Conservation (phyloP, 1,140 invertebrate species). For the Sesamia nonagrioides region DNA sequence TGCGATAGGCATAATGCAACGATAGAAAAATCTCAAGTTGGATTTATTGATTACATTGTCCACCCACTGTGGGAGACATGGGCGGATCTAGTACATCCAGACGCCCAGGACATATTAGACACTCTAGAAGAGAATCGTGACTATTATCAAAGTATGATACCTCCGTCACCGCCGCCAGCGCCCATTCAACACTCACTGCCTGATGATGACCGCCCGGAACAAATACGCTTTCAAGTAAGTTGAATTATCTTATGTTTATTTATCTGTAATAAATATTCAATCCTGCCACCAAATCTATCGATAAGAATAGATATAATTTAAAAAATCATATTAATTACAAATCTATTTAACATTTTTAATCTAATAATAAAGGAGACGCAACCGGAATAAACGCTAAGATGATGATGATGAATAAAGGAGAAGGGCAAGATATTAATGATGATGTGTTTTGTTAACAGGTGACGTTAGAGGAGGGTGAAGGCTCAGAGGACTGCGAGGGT, state of each 20-base stretch:
- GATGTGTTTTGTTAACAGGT: conserved; percentile 88
- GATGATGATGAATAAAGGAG: background rate
- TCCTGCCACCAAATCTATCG: no score
- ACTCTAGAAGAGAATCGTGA: conserved; percentile 99
- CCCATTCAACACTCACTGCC: conserved; percentile 84
- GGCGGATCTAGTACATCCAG: conserved; percentile 99
- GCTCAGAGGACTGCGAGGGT: conserved; percentile 89
- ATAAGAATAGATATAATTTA: no score
- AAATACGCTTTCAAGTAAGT: conserved; percentile 91
- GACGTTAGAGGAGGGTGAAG: conserved; percentile 94
- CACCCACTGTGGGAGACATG: conserved; percentile 99
- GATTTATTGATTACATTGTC: conserved; percentile 99
- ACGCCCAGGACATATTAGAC: conserved; percentile 99
- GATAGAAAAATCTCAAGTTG: conserved; percentile 99
- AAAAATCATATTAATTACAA: no score
- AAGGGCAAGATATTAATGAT: background rate
- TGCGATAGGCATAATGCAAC: conserved; percentile 98
- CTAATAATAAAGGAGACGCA: no score
- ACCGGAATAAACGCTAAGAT: no score
- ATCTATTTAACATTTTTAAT: no score
- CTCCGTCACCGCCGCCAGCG: conserved; percentile 92
- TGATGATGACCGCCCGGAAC: conserved; percentile 88
- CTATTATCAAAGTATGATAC: conserved; percentile 97
- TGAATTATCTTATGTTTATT: background rate
- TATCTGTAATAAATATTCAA: background rate